Conservation (phyloP, 2,797 vertebrate species). For the Centropyge bicolor region DNA sequence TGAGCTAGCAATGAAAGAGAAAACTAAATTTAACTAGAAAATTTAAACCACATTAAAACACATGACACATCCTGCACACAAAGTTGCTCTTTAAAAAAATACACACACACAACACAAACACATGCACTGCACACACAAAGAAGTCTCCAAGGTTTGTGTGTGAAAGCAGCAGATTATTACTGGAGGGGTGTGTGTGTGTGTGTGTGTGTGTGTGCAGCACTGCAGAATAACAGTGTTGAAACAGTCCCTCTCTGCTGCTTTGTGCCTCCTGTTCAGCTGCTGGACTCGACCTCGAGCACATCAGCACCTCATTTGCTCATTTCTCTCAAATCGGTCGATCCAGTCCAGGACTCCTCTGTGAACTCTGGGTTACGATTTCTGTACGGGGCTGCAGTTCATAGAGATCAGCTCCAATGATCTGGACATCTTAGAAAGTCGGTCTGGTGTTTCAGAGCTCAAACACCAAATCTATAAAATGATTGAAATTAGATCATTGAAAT, state of each 20-base stretch:
- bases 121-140: not conserved
- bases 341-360: not conserved
- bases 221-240: conserved; percentile 52
- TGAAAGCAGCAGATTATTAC: conserved; percentile 53
- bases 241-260: conserved; percentile 37
- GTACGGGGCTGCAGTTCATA: not conserved
- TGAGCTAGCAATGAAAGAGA: not conserved
- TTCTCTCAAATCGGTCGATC: conserved; percentile 35
- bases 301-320: conserved; percentile 65
- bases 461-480: not conserved
- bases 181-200: not conserved
- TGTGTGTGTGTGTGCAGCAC: conserved; percentile 7
- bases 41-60: not conserved
- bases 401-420: not conserved
- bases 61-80: not conserved
- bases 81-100: not conserved
- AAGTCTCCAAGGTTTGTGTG: conserved; percentile 3
- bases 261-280: conserved; percentile 29
- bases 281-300: conserved; percentile 28
- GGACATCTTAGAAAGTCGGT: not conserved
- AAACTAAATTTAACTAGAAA: not conserved
- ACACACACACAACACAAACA: not conserved
- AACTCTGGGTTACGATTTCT: not conserved
- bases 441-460: not conserved
- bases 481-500: not conserved